phyloP scores from a whole-genome alignment of 2,797 vertebrate species.

The Sphenopsis melanotis region DNA sequence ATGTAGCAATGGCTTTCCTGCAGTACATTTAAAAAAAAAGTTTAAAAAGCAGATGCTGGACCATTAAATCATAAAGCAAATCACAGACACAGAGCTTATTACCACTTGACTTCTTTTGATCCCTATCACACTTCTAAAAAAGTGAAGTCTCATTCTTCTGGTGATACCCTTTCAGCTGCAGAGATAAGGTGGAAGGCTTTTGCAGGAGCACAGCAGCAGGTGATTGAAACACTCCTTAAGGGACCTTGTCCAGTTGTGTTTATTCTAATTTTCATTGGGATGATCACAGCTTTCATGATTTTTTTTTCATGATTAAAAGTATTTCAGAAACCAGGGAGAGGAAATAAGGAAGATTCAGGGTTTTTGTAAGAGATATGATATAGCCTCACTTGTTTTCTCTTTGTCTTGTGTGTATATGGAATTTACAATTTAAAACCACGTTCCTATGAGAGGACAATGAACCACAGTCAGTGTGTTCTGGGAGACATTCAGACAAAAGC shows the following conservation, averaged over 20 bases:
- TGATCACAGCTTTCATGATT: conserved; percentile 41
- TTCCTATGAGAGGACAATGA: neutral
- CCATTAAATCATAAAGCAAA: neutral
- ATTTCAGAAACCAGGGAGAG: neutral
- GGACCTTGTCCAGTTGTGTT: conserved; percentile 3
- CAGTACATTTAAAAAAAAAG: neutral
- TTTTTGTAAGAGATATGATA: neutral
- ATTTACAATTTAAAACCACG: neutral
- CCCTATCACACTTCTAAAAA: conserved; percentile 13
- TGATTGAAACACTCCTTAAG: conserved; percentile 20
- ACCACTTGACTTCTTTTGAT: conserved; percentile 36
- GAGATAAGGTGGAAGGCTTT: conserved; percentile 13
- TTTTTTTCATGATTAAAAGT: neutral
- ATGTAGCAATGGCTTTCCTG: rapidly evolving
- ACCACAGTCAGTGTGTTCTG: neutral
- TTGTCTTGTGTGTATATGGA: neutral
- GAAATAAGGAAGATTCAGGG: neutral
- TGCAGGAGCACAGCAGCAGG: conserved; percentile 35
- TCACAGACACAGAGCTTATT: neutral
- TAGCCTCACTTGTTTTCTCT: neutral
- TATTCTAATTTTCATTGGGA: conserved; percentile 32
- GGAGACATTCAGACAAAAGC: neutral
- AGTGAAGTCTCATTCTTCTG: conserved; percentile 23
- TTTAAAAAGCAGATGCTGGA: neutral
- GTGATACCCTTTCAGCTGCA: conserved; percentile 19